Evolutionary conservation across 2,888 invertebrate genomes (phyloP), one percentile per base, ranked within the genome.

Genomic region (Metalampra italica): DNA sequence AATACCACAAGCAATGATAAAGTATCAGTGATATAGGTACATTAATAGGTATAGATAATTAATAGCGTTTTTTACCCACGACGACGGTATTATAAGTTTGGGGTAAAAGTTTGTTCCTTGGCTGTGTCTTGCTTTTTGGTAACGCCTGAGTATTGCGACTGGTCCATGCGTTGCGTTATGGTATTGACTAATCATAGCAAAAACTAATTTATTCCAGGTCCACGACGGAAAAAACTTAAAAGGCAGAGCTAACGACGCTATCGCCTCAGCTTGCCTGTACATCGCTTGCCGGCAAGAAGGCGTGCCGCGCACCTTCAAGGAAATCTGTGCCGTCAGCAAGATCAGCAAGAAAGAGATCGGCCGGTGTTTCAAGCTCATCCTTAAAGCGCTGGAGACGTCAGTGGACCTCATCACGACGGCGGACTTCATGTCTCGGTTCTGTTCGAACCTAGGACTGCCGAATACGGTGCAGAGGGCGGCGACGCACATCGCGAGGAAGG

Each of bases 261-360:
- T 99, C 65, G 98, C 98, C 0, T 98, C 99, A 0, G 99, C 99
- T 0, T 99, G 99, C 80, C 91, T 99, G 29, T 99, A 99, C 79
- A 99, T 99, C 56, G 99, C 99, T 0, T 99, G 99, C 71, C 91
- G 99, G 1, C 98, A 99, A 71, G 99, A 99, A 81, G 98, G 98
- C 5, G 99, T 99, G 0, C 99, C 99, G 0, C 93, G 99, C 60
- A 99, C 99, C 9, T 99, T 99, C 80, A 99, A 98, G 86, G 99
- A 99, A 91, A 99, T 99, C 53, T 99, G 99, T 82, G 99, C 99
- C 0, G 98, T 99, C 45, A 98, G 98, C 73, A 98, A 97, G 90
- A 97, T 99, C 50, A 98, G 98, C 69, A 99, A 99, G 88, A 98
- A 99, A 70, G 99, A 99, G 90, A 99, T 99, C 52, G 99, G 99